Base-by-base conservation (phyloP, 2,113 vertebrate species). In the Gadus chalcogrammus region DNA sequence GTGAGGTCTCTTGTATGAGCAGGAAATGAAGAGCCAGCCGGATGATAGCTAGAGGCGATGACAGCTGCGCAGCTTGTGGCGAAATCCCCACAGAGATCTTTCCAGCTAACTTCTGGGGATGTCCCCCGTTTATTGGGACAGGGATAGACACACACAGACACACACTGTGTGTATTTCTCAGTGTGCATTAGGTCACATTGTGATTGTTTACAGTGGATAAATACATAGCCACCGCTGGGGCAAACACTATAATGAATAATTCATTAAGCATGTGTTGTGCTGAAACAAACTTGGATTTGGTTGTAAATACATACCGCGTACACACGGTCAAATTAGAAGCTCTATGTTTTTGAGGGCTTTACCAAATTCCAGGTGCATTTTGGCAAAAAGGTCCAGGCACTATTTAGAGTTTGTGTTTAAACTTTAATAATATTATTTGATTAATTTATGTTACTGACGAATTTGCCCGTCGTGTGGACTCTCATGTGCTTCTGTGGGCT, bases 41-140 rank as follows among this genome's bases (percentile, higher is more conserved):
- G 64, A 83, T 77, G 17, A 80, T 78, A 24, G 24, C 71, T 56
- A 52, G 52, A 16, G 68, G 52, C 7, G 15, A 61, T 62, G 78
- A 48, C 8, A 48, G 42, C 42, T 35, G 69, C 70, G 72, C 58
- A 64, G 68, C 59, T 70, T 68, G 69, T 69, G 74, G 24, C 58
- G 60, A 65, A 59, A 83, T 83, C 77, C 75, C 74, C 71, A 75
- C 63, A 70, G 65, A 73, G 78, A 55, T 65, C 1, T 70, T 71
- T 73, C 78, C 79, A 79, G 73, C 70, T 72, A 63, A 17, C 83
- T 79, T 79, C 24, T 20, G 1, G 78, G 73, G 75, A 79, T 55
- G 65, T 42, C 35, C 16, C 0, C 15, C 55, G 13, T 58, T 58
- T 80, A 89, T 77, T 67, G 31, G 6, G 62, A 78, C 55, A 42